Evolutionary conservation across 2,888 invertebrate species (phyloP), one percentile per base, ranked within the genome.

Genomic region (Orthosia gracilis): DNA sequence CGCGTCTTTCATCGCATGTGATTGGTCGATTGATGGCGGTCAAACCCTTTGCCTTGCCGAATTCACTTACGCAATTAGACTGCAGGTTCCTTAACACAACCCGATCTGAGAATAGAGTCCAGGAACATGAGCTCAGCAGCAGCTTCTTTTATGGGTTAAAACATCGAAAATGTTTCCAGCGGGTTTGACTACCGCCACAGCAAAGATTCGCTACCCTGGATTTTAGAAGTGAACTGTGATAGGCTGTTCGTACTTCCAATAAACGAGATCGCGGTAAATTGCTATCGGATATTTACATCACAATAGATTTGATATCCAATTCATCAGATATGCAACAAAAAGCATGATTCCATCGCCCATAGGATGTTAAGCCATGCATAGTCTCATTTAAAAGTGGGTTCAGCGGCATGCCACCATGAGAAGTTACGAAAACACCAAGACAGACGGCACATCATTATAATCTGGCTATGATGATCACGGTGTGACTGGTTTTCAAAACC

Each of bases 321-420:
- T 73, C 64, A 80, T 68, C 40, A 64, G 49, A 23, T 57, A 65
- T 62, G 23, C 58, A 21, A 84, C 80, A 80, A 80, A 81, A 80
- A 73, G 64, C 68, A 55, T 69, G 84, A 84, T 23, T 73, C 17
- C 31, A 69, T 58, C 5, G 54, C 57, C 52, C 52, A 80, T 84
- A 50, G 54, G 57, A 68, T 54, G 74, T 66, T 69, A 58, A 58
- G 26, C 84, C 81, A 80, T 66, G 84, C 80, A 79, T 83, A 52
- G 52, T 77, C 31, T 82, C 40, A 45, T 79, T 78, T 62, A 13
- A 58, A 58, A 72, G 21, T 52, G 17, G 63, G n/a, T 26, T 47
- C 21, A 47, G 47, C n/a, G 17, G 50, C 17, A 50, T 64, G 50
- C 61, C 55, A 40, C 61, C 2, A 1, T 55, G 18, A 76, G 52